A percentile compares a stretch with the other conserved stretches of the same genome.
These are phyloP conservation scores for Notolabrus celidotus DNA, from an alignment of 2,797 vertebrate species.

Conservation along the genomic window DNA sequence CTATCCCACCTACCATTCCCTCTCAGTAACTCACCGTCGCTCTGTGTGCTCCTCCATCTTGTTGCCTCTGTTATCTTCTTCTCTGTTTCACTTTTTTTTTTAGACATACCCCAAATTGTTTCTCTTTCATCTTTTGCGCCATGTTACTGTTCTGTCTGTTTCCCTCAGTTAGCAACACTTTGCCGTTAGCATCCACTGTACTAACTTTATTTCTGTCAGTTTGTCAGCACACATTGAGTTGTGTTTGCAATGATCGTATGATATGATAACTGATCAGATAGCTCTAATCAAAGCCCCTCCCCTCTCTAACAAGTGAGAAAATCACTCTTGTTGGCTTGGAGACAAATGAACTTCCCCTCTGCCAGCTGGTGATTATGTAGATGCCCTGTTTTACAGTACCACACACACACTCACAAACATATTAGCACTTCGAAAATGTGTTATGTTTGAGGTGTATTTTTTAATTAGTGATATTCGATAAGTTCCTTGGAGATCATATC, in stretches of 20 bases:
- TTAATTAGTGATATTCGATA: not conserved
- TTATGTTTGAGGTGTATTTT: not conserved
- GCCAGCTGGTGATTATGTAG: not conserved
- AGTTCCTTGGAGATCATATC: not conserved
- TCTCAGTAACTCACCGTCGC: slow-evolving; percentile 31
- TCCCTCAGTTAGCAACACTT: slow-evolving; percentile 1
- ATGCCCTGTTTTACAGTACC: not conserved
- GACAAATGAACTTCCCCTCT: slow-evolving; percentile 3
- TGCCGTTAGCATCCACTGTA: not conserved
- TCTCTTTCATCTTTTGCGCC: slow-evolving; percentile 12
- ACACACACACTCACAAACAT: not conserved
- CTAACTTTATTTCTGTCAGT: slow-evolving; percentile 6
- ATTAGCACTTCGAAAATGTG: not conserved
- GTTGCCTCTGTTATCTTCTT: slow-evolving; percentile 30
- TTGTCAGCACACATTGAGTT: slow-evolving; percentile 15
- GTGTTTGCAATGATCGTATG: slow-evolving; percentile 22
- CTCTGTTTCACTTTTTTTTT: slow-evolving; percentile 33
- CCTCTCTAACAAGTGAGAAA: slow-evolving; percentile 24
- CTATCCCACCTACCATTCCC: slow-evolving; percentile 24
- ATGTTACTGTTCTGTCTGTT: slow-evolving; percentile 11
- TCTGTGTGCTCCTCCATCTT: slow-evolving; percentile 13
- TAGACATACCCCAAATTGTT: slow-evolving; percentile 23
- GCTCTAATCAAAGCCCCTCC: slow-evolving; percentile 20
- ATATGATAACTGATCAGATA: slow-evolving; percentile 14
- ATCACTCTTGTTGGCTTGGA: not conserved